Conservation (phyloP, 2,113 vertebrate genomes). For the Melospiza georgiana region DNA sequence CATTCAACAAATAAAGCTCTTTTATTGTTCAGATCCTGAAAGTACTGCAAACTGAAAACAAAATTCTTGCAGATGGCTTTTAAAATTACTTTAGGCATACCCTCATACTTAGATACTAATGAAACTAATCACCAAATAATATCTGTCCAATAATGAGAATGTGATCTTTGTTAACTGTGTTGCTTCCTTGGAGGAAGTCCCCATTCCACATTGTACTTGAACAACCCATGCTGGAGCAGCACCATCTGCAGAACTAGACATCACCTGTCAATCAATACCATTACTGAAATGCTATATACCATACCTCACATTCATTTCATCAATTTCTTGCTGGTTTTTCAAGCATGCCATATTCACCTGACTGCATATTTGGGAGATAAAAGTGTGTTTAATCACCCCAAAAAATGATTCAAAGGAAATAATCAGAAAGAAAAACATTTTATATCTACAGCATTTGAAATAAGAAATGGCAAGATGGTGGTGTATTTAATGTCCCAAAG, state of each 20-base stretch:
- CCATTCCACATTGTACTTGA: background rate
- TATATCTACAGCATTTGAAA: background rate
- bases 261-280: background rate
- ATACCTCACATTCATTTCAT: background rate
- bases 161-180: background rate
- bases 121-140: background rate
- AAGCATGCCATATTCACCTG: background rate
- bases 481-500: background rate
- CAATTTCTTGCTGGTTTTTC: background rate
- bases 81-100: background rate
- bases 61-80: background rate
- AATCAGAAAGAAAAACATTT: background rate
- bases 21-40: background rate
- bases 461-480: background rate
- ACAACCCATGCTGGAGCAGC: background rate
- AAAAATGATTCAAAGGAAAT: background rate
- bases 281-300: background rate
- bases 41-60: background rate
- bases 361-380: background rate
- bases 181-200: background rate
- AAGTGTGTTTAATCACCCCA: background rate
- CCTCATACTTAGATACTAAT: background rate
- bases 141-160: background rate
- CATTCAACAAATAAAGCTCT: background rate
- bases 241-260: background rate